Evolutionary conservation across 1,140 invertebrate genomes (phyloP).

Genomic region (Coenobita brevimanus): DNA sequence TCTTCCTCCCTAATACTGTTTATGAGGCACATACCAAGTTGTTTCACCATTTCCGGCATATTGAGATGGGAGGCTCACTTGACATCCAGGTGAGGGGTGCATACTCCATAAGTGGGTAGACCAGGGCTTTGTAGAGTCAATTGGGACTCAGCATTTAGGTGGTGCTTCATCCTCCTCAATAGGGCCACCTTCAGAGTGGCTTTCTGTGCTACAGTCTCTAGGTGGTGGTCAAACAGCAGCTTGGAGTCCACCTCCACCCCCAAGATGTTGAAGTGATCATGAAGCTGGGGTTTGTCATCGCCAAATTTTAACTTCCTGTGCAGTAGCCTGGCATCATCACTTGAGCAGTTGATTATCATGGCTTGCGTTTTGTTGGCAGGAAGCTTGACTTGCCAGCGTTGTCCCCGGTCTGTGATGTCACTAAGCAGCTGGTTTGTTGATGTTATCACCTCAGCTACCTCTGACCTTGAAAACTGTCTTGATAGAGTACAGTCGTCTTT

Average conservation of each 20-base stretch:
- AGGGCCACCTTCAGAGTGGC: not conserved
- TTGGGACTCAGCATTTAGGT: not conserved
- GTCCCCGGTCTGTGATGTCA: not conserved
- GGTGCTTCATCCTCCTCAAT: no score
- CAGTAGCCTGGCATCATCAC: not conserved
- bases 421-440: no score
- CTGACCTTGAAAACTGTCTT: no score
- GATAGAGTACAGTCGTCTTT: no score
- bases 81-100: no score
- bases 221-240: no score
- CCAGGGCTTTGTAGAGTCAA: not conserved
- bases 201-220: no score
- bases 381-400: constrained; percentile 15
- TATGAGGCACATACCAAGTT: not conserved
- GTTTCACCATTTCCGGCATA: not conserved
- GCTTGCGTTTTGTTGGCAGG: not conserved
- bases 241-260: no score
- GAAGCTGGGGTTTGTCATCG: not conserved
- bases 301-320: not conserved
- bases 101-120: no score
- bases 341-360: not conserved
- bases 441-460: no score
- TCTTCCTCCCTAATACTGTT: not conserved
- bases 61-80: no score
- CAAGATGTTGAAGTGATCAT: no score